Percentiles rank a stretch among this genome's conserved stretches.
These are phyloP conservation scores for Hemithea aestivaria DNA, from an alignment of 2,888 invertebrate genomes.

Conservation along the genomic window DNA sequence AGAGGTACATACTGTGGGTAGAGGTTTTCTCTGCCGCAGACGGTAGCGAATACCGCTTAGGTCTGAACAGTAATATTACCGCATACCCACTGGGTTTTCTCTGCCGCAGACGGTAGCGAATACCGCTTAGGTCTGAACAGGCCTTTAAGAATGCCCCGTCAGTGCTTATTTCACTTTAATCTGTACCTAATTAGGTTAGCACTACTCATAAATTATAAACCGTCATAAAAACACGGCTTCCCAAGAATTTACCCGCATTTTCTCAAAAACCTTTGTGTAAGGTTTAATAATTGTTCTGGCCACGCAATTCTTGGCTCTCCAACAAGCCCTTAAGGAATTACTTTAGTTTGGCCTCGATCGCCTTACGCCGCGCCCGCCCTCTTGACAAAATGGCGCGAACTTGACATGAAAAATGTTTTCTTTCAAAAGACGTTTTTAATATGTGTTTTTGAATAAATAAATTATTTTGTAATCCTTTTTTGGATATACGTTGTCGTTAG, in stretches of 20 bases:
- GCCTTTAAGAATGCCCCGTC: too few relatives aligned
- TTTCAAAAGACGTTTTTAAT: constrained; percentile 10
- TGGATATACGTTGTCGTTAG: too few relatives aligned
- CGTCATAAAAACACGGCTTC: constrained; percentile 16
- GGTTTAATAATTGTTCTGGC: constrained; percentile 42
- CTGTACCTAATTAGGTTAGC: neutral
- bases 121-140: too few relatives aligned
- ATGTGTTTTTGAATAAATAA: too few relatives aligned
- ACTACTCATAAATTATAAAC: constrained; percentile 1
- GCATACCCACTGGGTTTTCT: too few relatives aligned
- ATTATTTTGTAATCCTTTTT: too few relatives aligned
- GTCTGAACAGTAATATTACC: too few relatives aligned
- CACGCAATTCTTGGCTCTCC: constrained; percentile 58
- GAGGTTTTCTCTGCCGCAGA: too few relatives aligned
- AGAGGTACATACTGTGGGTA: too few relatives aligned
- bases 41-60: too few relatives aligned
- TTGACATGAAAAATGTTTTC: constrained; percentile 21
- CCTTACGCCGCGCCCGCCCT: constrained; percentile 52
- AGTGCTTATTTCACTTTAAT: too few relatives aligned
- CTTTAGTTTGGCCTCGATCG: constrained; percentile 58
- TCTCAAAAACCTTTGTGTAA: constrained; percentile 30
- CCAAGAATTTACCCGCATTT: constrained; percentile 19
- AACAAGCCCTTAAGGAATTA: constrained; percentile 60
- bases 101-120: too few relatives aligned
- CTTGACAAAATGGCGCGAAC: constrained; percentile 50